Percentiles rank a stretch among this genome's conserved stretches.
Evolutionary conservation across 2,797 vertebrate genomes (phyloP).

Genomic region (Clarias laeviceps): DNA sequence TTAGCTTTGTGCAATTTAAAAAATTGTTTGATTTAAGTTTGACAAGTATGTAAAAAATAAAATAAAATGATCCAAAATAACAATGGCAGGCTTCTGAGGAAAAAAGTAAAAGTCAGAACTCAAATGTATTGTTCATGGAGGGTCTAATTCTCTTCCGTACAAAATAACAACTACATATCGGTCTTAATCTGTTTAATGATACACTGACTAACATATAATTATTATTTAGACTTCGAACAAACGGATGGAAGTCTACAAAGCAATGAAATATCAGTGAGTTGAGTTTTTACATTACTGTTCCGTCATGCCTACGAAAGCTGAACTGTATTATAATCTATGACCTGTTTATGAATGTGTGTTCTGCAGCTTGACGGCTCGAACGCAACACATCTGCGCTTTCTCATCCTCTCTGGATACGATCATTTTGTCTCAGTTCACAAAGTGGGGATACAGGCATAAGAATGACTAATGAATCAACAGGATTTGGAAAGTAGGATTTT

Average conservation of each 20-base stretch:
- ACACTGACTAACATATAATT: not conserved
- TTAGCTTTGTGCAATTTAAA: no score
- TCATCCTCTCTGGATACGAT: conserved; percentile 87
- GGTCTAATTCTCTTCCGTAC: not conserved
- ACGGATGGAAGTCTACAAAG: conserved; percentile 87
- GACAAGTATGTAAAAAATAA: no score
- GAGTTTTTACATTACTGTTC: not conserved
- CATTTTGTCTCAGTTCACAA: conserved; percentile 91
- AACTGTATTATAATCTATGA: not conserved
- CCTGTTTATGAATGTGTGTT: not conserved
- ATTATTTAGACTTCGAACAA: conserved; percentile 79
- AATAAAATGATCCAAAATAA: no score
- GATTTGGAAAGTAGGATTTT: not conserved
- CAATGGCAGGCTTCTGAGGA: no score
- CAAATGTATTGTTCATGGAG: no score
- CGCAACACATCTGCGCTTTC: conserved; percentile 85
- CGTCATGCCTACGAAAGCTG: not conserved
- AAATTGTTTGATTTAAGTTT: no score
- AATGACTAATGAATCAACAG: not conserved
- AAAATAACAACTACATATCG: not conserved
- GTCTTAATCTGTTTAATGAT: not conserved
- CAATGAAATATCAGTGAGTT: conserved; percentile 86
- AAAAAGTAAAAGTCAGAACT: no score
- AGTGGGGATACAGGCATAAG: conserved; percentile 65
- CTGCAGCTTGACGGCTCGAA: conserved; percentile 79